Evolutionary conservation across 2,888 invertebrate genomes (phyloP).

Genomic region (Nomada ferruginata): DNA sequence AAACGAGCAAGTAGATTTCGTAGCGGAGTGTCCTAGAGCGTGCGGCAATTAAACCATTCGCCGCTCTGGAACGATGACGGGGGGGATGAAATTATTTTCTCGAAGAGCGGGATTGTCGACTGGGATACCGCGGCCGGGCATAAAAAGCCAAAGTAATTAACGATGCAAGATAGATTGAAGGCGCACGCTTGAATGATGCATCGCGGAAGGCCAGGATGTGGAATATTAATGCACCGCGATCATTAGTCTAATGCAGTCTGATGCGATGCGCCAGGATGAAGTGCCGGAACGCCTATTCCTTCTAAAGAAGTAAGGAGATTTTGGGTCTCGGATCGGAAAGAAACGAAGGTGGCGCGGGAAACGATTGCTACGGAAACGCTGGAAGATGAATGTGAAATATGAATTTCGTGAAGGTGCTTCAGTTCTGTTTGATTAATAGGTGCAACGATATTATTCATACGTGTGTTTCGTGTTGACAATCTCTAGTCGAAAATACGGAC

Average conservation of each 20-base stretch:
- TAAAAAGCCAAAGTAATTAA: conserved; percentile 63
- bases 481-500: no score
- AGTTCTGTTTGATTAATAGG: no score
- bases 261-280: conserved; percentile 2
- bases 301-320: neutral
- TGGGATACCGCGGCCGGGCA: conserved; percentile 22
- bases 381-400: neutral
- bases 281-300: neutral
- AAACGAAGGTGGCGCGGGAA: neutral
- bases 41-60: conserved; percentile 69
- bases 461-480: no score
- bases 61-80: conserved; percentile 59
- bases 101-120: conserved; percentile 37
- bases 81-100: conserved; percentile 65
- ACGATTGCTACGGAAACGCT: neutral
- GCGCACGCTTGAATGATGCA: conserved; percentile 32
- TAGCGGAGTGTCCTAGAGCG: conserved; percentile 49
- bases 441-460: no score
- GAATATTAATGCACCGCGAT: conserved; percentile 52
- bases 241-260: conserved; percentile 40
- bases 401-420: no score
- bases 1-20: conserved; percentile 69
- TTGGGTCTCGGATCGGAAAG: neutral
- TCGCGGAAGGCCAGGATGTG: conserved; percentile 12
- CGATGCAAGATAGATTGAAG: conserved; percentile 46